phyloP scores from a whole-genome alignment of 2,797 vertebrate genomes.

The Gymnodraco acuticeps region DNA sequence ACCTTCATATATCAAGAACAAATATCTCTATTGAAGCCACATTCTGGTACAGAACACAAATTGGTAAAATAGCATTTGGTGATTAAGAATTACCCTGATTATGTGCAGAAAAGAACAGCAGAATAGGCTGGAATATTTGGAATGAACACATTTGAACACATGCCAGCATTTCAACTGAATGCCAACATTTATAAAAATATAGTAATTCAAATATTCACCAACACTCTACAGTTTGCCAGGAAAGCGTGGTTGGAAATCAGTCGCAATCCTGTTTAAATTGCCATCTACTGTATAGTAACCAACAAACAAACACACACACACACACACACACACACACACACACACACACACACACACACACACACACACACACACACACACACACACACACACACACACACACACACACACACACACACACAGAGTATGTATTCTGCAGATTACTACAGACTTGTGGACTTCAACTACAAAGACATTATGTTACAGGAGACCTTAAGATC shows the following conservation, averaged over 20 bases:
- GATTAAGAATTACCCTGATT: neutral
- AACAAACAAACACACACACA: conserved; percentile 61
- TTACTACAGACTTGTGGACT: conserved; percentile 29
- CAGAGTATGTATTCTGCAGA: conserved; percentile 51
- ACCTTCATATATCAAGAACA: conserved; percentile 31
- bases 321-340: conserved; percentile 59
- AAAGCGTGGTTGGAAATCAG: conserved; percentile 56
- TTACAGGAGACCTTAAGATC: conserved; percentile 3
- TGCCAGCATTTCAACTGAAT: conserved; percentile 53
- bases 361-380: conserved; percentile 57
- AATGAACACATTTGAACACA: conserved; percentile 56
- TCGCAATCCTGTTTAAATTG: conserved; percentile 58
- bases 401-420: conserved; percentile 56
- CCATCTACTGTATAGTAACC: conserved; percentile 43
- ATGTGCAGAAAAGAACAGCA: conserved; percentile 16
- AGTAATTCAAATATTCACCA: conserved; percentile 53
- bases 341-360: conserved; percentile 58
- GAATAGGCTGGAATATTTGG: conserved; percentile 44
- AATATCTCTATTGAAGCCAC: conserved; percentile 44
- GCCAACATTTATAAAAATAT: conserved; percentile 62
- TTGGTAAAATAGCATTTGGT: conserved; percentile 12
- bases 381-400: conserved; percentile 57
- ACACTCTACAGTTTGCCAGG: conserved; percentile 52
- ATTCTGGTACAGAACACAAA: conserved; percentile 21
- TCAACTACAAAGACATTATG: conserved; percentile 29